Evolutionary conservation across 2,797 vertebrate genomes (phyloP).

Genomic region (Glossophaga mutica): DNA sequence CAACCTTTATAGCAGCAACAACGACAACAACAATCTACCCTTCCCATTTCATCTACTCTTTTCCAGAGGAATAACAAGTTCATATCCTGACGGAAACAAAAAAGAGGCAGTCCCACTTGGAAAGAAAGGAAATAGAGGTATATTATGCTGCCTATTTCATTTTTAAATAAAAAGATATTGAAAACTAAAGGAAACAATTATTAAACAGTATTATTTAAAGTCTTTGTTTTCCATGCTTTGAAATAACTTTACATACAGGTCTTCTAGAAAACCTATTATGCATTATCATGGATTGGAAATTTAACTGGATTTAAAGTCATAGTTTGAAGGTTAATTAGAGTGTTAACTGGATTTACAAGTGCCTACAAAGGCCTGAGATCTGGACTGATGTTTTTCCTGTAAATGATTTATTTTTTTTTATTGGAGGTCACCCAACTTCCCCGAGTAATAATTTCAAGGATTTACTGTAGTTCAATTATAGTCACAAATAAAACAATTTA

Average conservation of each 20-base stretch:
- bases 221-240: neutral
- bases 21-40: neutral
- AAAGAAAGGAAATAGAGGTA: neutral
- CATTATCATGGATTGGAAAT: neutral
- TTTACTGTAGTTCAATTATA: neutral
- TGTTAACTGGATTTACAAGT: neutral
- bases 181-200: neutral
- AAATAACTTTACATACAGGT: neutral
- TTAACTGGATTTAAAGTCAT: neutral
- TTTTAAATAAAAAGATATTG: neutral
- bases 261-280: neutral
- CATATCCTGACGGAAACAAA: neutral
- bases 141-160: neutral
- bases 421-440: neutral
- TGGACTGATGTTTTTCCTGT: neutral
- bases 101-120: neutral
- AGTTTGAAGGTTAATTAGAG: neutral
- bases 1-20: neutral
- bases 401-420: neutral
- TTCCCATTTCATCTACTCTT: neutral
- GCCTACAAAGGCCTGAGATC: neutral
- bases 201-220: neutral
- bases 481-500: slow-evolving; percentile 27
- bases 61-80: neutral
- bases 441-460: neutral